Evolutionary conservation across 53 echinoderm and acorn worm genomes (phyloP), one percentile per base, ranked within the genome.

Genomic region (Mesocentrotus franciscanus): DNA sequence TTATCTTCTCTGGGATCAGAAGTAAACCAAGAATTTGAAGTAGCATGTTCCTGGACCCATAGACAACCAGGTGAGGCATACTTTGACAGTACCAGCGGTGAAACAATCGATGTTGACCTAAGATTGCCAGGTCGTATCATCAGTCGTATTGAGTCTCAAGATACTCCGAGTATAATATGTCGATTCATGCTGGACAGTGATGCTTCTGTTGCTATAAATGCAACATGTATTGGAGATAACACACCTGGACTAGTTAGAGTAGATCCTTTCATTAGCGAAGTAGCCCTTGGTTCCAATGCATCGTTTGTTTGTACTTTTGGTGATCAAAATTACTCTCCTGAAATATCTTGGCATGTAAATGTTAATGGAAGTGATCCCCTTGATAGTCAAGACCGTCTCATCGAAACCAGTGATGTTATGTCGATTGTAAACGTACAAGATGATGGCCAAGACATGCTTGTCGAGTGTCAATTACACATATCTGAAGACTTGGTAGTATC

Each of bases 181-280:
- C 34, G 81, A 2, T 39, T 81, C 17, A 27, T 30, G 74, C 49
- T 56, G n/a, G n/a, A 30, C 74, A 10, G 18, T 24, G 30, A 74
- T 92, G 75, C 74, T 49, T 36, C 42, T 75, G 62, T 18, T 8
- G 34, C 17, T n/a, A 16, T 29, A 59, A 16, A 91, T n/a, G n/a
- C 36, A 16, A 1, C 68, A 34, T 91, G 68, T 66, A 61, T 16
- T 22, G 39, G 70, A 20, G 9, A 66, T 7, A 32, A 32, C 36
- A 15, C 16, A 9, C 26, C 22, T 29, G 91, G 32, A n/a, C 14
- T 66, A 10, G 70, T 91, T 10, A 61, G 91, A 35, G 91, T 91
- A 8, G 70, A 91, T n/a, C 91, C 91, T 33, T 91, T 68, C 34
- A 91, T 91, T 30, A 36, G 36, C 22, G 17, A 91, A 5, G 91